phyloP scores from a whole-genome alignment of 2,797 vertebrate genomes.

The Okamejei kenojei region DNA sequence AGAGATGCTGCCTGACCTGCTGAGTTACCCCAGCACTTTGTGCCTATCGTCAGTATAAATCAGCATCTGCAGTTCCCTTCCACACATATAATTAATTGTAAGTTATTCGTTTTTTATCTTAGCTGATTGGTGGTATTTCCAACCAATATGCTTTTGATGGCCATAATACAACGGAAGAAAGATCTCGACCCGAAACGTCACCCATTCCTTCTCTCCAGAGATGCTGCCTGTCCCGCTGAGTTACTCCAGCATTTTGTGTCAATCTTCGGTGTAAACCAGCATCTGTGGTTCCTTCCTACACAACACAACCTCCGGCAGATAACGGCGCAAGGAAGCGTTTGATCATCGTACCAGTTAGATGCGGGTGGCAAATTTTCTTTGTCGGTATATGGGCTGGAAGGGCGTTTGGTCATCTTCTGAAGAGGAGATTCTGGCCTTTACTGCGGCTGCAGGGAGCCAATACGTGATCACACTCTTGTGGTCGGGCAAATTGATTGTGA shows the following conservation, averaged over 20 bases:
- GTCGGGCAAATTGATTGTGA: constrained; percentile 21
- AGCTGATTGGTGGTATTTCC: not conserved
- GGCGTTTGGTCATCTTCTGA: not conserved
- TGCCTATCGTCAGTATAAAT: too few species aligned
- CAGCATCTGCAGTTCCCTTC: too few species aligned
- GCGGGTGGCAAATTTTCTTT: not conserved
- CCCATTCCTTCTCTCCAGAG: too few species aligned
- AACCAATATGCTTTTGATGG: not conserved
- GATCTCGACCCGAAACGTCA: too few species aligned
- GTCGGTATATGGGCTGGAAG: not conserved
- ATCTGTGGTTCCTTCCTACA: too few species aligned
- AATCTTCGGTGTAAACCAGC: too few species aligned
- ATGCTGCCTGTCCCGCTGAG: too few species aligned
- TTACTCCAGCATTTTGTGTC: too few species aligned
- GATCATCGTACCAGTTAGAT: not conserved
- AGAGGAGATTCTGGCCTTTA: not conserved
- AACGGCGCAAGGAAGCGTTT: not conserved
- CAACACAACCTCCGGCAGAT: not conserved
- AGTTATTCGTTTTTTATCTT: not conserved
- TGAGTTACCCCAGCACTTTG: too few species aligned
- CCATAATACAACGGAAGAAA: not conserved
- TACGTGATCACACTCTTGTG: constrained; percentile 28
- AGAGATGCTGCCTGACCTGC: too few species aligned
- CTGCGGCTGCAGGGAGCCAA: constrained; percentile 17
- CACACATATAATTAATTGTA: not conserved